A percentile compares a stretch with the other conserved stretches of the same genome.
These are phyloP conservation scores for Cromileptes altivelis DNA, from an alignment of 2,113 vertebrate species.

Conservation along the genomic window DNA sequence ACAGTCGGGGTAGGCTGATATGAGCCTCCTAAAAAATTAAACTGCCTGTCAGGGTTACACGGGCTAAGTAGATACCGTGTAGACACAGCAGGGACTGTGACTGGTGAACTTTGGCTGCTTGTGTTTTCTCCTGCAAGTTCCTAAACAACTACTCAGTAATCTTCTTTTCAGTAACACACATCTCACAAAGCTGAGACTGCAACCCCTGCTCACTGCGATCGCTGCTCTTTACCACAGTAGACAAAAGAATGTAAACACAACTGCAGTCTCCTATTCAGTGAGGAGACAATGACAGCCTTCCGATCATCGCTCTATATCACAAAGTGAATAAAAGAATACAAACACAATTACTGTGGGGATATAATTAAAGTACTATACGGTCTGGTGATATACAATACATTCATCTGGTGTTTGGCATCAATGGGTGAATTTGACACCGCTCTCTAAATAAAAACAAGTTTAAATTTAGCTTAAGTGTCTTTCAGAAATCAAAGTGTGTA, in stretches of 20 bases:
- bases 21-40: background rate
- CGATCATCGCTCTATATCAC: constrained; percentile 11
- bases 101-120: background rate
- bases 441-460: background rate
- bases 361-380: background rate
- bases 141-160: background rate
- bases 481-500: background rate
- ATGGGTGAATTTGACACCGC: background rate
- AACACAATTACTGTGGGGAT: background rate
- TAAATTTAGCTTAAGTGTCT: background rate
- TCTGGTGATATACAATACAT: background rate
- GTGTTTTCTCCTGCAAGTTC: background rate
- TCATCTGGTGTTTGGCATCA: background rate
- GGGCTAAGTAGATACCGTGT: background rate
- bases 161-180: too few relatives aligned
- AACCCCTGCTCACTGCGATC: background rate
- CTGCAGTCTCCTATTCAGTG: background rate
- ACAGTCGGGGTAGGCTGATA: background rate
- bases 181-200: background rate
- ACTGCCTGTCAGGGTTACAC: background rate
- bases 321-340: background rate
- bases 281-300: constrained; percentile 11
- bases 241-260: background rate
- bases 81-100: background rate
- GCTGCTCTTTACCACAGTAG: background rate